Evolutionary conservation across 2,113 vertebrate species (phyloP).

Genomic region (Pontoporia blainvillei): DNA sequence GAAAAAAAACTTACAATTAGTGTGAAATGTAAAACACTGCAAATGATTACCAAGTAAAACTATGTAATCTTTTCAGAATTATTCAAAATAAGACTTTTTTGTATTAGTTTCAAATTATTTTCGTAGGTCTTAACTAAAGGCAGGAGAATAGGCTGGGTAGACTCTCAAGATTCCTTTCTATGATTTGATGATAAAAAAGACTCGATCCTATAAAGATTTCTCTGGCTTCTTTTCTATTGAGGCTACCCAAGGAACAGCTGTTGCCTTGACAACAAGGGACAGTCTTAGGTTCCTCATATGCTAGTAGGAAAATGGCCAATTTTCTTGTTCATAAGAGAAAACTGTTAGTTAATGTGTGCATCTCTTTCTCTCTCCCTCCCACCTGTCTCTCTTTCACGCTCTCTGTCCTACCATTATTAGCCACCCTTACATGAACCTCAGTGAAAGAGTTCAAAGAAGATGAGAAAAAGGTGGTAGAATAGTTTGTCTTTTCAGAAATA

Average conservation of each 20-base stretch:
- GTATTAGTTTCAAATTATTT: conserved; percentile 48
- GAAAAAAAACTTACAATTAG: not conserved
- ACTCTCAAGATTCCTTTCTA: conserved; percentile 48
- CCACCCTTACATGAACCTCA: not conserved
- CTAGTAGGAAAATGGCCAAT: conserved; percentile 68
- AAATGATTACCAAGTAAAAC: conserved; percentile 7
- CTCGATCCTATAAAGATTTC: conserved; percentile 57
- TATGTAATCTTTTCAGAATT: not conserved
- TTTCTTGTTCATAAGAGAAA: conserved; percentile 74
- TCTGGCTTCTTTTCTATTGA: conserved; percentile 70
- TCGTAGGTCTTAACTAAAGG: conserved; percentile 19
- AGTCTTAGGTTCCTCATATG: conserved; percentile 66
- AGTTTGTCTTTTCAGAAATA: conserved; percentile 46
- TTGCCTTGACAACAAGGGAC: conserved; percentile 83
- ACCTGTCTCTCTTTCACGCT: not conserved
- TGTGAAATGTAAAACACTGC: conserved; percentile 20
- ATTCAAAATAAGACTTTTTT: conserved; percentile 25
- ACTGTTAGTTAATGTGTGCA: conserved; percentile 55
- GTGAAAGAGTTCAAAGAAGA: conserved; percentile 7
- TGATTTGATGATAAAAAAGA: conserved; percentile 68
- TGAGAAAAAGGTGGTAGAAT: not conserved
- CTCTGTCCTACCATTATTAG: not conserved
- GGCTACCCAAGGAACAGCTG: conserved; percentile 74
- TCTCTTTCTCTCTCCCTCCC: not conserved
- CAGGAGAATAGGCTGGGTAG: conserved; percentile 23